A percentile compares a stretch with the other conserved stretches of the same genome.
These are phyloP conservation scores for Xerus rutilus DNA, from an alignment of 2,797 vertebrate species.

Conservation along the genomic window DNA sequence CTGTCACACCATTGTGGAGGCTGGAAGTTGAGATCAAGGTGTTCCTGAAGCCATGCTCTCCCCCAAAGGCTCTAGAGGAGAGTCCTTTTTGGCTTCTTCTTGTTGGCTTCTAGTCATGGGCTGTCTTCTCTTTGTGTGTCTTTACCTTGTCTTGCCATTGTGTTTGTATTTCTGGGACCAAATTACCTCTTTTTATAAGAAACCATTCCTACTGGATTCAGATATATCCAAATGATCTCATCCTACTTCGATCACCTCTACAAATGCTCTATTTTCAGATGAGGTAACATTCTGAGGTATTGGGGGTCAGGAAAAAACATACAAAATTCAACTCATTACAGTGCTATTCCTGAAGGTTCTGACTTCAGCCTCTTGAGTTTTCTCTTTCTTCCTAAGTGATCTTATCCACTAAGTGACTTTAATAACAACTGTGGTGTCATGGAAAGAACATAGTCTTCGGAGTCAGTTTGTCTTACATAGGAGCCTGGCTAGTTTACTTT, in stretches of 20 bases:
- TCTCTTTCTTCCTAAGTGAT: background rate
- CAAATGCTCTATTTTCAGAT: conserved; percentile 12
- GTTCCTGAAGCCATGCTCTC: accelerated
- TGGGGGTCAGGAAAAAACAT: background rate
- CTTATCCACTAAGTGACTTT: background rate
- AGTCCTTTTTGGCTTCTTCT: background rate
- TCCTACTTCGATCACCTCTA: background rate
- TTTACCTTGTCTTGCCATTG: background rate
- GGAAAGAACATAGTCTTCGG: background rate
- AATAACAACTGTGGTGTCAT: background rate
- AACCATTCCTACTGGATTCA: background rate
- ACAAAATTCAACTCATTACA: background rate
- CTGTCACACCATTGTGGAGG: background rate
- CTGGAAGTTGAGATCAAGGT: background rate
- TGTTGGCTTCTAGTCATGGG: background rate
- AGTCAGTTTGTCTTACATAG: background rate
- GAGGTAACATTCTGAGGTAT: background rate
- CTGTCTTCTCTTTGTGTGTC: background rate
- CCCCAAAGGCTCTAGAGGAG: background rate
- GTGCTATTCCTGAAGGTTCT: background rate
- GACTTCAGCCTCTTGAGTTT: background rate
- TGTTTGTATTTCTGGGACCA: background rate
- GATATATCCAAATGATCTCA: background rate
- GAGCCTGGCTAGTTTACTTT: background rate
- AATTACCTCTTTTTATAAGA: background rate